These are phyloP conservation scores for Sarcophaga rosellei DNA, from an alignment of 2,888 invertebrate genomes.

Conservation along the genomic window DNA sequence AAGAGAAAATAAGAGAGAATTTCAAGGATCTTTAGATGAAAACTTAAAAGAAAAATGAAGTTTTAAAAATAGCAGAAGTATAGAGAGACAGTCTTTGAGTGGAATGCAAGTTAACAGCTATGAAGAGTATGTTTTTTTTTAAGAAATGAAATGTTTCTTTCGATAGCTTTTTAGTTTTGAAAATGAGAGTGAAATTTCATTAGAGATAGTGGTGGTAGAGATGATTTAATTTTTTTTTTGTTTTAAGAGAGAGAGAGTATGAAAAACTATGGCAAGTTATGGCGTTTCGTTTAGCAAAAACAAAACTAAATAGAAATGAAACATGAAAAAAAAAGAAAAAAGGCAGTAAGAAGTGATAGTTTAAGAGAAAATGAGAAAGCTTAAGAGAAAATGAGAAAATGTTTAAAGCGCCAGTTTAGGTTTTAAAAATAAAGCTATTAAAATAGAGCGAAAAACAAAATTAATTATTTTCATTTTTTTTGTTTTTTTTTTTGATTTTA, in stretches of 20 bases:
- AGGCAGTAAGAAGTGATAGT: background rate
- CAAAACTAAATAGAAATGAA: constrained; percentile 74
- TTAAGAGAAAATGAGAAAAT: constrained; percentile 35
- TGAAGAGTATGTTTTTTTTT: too few species aligned
- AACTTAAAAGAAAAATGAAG: constrained; percentile 15
- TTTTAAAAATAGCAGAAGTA: background rate
- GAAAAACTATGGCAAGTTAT: constrained; percentile 80
- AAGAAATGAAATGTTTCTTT: too few species aligned
- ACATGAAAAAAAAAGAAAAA: background rate
- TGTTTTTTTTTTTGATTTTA: too few species aligned
- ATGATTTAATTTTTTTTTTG: constrained; percentile 13
- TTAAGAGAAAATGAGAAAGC: constrained; percentile 54
- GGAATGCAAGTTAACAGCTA: too few species aligned
- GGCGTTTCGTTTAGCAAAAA: constrained; percentile 74
- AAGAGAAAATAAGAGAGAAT: background rate
- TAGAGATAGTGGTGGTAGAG: too few species aligned
- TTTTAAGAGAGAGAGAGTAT: constrained; percentile 7
- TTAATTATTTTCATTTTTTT: too few species aligned
- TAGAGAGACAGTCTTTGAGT: too few species aligned
- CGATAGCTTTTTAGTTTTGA: too few species aligned
- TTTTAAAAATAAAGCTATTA: too few species aligned
- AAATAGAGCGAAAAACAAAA: too few species aligned
- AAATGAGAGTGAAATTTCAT: too few species aligned
- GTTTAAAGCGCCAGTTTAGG: background rate
- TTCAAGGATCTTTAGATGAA: background rate